phyloP scores from a whole-genome alignment of 1,140 invertebrate genomes.

The Drosophila albomicans region DNA sequence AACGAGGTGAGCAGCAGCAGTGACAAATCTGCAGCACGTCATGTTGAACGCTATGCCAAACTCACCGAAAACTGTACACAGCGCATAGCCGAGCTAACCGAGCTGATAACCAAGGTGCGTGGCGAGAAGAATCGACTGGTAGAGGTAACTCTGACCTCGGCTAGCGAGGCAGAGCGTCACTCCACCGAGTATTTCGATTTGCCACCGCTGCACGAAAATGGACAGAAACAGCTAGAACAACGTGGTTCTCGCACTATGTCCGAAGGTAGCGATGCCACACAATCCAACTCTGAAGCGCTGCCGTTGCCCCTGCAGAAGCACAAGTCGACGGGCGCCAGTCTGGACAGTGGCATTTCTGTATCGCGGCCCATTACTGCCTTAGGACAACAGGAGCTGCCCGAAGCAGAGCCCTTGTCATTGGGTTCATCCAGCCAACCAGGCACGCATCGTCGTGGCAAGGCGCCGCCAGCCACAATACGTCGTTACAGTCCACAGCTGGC shows the following conservation, averaged over 20 bases:
- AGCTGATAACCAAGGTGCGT: constrained; percentile 77
- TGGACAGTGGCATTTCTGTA: constrained; percentile 78
- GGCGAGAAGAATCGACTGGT: constrained; percentile 80
- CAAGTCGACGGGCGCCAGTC: constrained; percentile 70
- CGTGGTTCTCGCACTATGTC: constrained; percentile 44
- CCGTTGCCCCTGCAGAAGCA: constrained; percentile 70
- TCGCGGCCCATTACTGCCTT: constrained; percentile 74
- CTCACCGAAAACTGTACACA: constrained; percentile 79
- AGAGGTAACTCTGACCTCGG: constrained; percentile 79
- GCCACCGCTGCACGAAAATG: constrained; percentile 34
- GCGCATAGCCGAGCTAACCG: constrained; percentile 75
- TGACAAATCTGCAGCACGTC: constrained; percentile 12
- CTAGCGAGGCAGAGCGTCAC: constrained; percentile 69
- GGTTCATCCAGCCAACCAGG: constrained; percentile 30
- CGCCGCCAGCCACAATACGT: constrained; percentile 67
- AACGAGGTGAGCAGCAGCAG: not conserved
- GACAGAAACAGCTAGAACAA: constrained; percentile 1
- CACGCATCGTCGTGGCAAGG: constrained; percentile 35
- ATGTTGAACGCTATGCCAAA: constrained; percentile 65
- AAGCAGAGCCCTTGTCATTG: constrained; percentile 60
- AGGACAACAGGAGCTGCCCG: constrained; percentile 54
- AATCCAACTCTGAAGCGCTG: constrained; percentile 58
- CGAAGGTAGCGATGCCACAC: constrained; percentile 59
- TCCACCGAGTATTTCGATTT: constrained; percentile 82
- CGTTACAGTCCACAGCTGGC: constrained; percentile 79